These are phyloP conservation scores for Camelus dromedarius DNA, from an alignment of 2,113 vertebrate genomes.

Conservation along the genomic window DNA sequence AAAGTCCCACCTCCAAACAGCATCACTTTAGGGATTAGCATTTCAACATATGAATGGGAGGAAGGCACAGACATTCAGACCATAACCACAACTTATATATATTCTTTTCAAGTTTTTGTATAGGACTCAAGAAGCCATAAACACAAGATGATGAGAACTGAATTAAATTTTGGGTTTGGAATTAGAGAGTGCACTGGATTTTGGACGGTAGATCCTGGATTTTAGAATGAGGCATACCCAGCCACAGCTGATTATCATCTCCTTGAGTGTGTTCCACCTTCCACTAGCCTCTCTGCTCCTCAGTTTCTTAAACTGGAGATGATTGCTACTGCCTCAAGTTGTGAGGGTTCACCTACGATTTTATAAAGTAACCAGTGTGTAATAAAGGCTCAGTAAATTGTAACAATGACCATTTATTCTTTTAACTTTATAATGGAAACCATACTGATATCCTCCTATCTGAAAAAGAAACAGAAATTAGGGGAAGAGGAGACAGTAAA, in stretches of 20 bases:
- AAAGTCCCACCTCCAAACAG: not conserved
- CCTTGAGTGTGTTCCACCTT: not conserved
- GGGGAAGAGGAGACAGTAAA: not conserved
- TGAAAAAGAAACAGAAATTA: not conserved
- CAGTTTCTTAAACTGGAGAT: not conserved
- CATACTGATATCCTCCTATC: not conserved
- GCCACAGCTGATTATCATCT: not conserved
- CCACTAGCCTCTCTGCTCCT: not conserved
- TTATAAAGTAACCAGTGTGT: not conserved
- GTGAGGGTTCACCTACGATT: not conserved
- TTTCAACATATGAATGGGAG: not conserved
- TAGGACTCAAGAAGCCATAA: not conserved
- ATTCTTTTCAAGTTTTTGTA: not conserved
- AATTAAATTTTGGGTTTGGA: not conserved
- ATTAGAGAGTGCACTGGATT: not conserved
- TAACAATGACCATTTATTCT: not conserved
- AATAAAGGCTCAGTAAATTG: not conserved
- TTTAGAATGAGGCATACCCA: not conserved
- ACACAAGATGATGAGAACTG: not conserved
- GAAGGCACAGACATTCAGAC: not conserved
- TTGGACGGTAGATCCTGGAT: not conserved
- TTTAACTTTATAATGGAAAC: conserved; percentile 4
- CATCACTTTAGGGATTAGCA: not conserved
- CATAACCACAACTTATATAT: not conserved
- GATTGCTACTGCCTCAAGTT: not conserved